Evolutionary conservation across 2,797 vertebrate species (phyloP), one percentile per base, ranked within the genome.

Genomic region (Lepus townsendii): DNA sequence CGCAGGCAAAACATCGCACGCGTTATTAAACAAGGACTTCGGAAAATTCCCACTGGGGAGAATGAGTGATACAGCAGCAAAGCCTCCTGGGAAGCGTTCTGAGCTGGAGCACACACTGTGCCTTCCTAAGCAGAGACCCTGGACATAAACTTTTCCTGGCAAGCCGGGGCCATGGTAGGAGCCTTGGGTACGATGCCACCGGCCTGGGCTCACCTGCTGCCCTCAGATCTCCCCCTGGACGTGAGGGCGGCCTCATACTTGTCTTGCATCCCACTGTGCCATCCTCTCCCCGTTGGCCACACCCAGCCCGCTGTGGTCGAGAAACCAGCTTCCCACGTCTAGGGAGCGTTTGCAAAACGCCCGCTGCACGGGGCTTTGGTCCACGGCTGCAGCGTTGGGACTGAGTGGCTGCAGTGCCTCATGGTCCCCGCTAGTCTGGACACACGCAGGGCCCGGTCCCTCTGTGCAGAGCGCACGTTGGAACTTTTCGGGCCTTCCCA

Each of bases 161-260:
- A 16, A 32, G 75, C n/a, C 54, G 12, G 60, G 13, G 47, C 3
- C 65, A 27, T 5, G 1, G 9, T 3, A 10, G 76, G 47, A 47
- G 38, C 0, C 22, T 69, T 52, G 9, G 3, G 24, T 14, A 60
- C 19, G 0, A 0, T 7, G 72, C 1, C 7, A 3, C 2, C 5
- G 24, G 20, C 14, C 30, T 57, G 88, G 73, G 30, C 24, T 73
- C 69, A 11, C 9, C 0, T 14, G 42, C 11, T 0, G 0, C 11
- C 14, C 85, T 75, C 2, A 9, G 85, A 20, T 35, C 35, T 80
- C 32, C 11, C 38, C 5, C 7, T 0, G 1, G 69, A 22, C 0
- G 0, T 4, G 22, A 83, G 19, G 42, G 35, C 0, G 0, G 3
- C 2, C 6, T 13, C 62, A 13, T 19, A 3, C 19, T 19, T 8